Evolutionary conservation across 2,888 invertebrate species (phyloP).

Genomic region (Lomographa bimaculata): DNA sequence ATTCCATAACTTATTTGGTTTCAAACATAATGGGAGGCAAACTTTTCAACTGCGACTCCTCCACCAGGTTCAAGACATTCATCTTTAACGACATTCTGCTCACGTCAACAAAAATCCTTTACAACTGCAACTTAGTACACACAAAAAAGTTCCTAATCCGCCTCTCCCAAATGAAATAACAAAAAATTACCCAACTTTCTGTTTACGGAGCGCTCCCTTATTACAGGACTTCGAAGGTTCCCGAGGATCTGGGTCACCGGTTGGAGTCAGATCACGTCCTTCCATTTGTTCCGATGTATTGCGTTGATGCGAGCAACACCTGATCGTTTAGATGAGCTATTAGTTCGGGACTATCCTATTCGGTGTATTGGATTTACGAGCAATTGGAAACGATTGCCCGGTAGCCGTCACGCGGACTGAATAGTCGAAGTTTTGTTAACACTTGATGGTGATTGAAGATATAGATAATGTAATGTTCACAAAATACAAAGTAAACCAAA

Average conservation of each 20-base stretch:
- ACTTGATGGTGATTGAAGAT: too few relatives aligned
- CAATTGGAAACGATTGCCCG: conserved; percentile 7
- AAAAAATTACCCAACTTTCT: conserved; percentile 20
- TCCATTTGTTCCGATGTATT: conserved; percentile 76
- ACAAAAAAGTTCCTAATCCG: conserved; percentile 15
- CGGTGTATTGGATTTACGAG: conserved; percentile 31
- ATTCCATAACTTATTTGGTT: too few relatives aligned
- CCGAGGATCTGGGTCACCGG: conserved; percentile 54
- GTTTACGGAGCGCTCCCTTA: conserved; percentile 20
- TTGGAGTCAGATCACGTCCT: conserved; percentile 63
- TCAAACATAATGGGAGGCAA: too few relatives aligned
- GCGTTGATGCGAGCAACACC: conserved; percentile 63
- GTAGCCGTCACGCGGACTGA: conserved; percentile 6
- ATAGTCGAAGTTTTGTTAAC: too few relatives aligned
- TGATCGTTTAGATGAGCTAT: conserved; percentile 42
- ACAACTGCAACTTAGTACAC: conserved; percentile 8
- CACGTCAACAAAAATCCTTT: conserved; percentile 1
- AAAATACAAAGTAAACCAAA: too few relatives aligned
- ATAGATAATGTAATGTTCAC: too few relatives aligned
- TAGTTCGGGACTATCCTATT: conserved; percentile 26
- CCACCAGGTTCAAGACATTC: too few relatives aligned
- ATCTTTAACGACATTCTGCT: too few relatives aligned
- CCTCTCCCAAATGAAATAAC: conserved; percentile 24
- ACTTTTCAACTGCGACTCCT: too few relatives aligned
- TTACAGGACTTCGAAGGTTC: conserved; percentile 9